Base-by-base conservation (phyloP, 2,797 vertebrate genomes). In the Sardinella longiceps region DNA sequence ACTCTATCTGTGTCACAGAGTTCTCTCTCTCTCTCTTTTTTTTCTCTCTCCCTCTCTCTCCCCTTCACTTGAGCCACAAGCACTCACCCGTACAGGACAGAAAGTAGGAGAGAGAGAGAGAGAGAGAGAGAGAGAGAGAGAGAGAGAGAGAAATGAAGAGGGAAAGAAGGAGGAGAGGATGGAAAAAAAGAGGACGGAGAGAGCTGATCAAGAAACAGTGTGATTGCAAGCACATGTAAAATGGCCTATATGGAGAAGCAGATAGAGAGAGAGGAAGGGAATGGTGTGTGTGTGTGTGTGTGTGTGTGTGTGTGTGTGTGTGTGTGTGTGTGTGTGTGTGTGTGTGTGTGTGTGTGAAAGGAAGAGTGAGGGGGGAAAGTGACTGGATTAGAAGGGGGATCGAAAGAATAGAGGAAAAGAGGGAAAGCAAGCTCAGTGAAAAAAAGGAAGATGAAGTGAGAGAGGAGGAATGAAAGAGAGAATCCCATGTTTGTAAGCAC, bases 61-160 rank as follows among this genome's bases (percentile, higher is more conserved):
- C 10, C 60, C 82, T 66, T 7, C 58, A n/a, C 12, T 46, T 80
- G 45, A 46, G 25, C 82, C 86, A n/a, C 51, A 2, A 84, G 56
- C 63, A 53, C 25, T 43, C 23, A 33, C 56, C 50, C 45, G 7
- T 83, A 39, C 70, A 77, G 70, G 70, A 23, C 37, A 43, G 18
- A 33, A 37, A 77, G 33, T 20, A 37, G 28, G 37, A 0, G 48
- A 12, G 6, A 50, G 48, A 50, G 48, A 50, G 6, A 50, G 48
- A 50, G 2, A 50, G 63, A 37, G 11, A 70, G 33, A 30, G 70
- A 33, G 9, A 5, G 60, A 51, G 10, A 66, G 12, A 28, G 66
- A 77, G 20, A 2, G 37, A 30, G 15, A 14, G 56, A 58, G 30
- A 74, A 15, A 2, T 3, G 3, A 5, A 18, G 33, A 39, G 18